A percentile compares a stretch with the other conserved stretches of the same genome.
Evolutionary conservation across 2,113 vertebrate species (phyloP).

Genomic region (Siphamia tubifer): DNA sequence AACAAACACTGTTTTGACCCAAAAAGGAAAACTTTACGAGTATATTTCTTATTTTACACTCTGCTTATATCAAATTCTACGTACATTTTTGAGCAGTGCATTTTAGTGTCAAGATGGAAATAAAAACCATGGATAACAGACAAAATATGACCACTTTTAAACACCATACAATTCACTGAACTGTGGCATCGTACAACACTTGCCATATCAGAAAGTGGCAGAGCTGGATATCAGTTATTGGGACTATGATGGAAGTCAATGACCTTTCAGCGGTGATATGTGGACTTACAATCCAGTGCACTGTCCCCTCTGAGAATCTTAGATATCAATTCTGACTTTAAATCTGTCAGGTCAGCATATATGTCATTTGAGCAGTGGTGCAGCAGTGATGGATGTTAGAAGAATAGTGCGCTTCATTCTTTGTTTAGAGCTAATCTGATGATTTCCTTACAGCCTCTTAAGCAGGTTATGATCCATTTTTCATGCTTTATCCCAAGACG

Average conservation of each 20-base stretch:
- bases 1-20: background rate
- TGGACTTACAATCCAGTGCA: conserved; percentile 60
- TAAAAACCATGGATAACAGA: conserved; percentile 1
- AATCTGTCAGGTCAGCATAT: conserved; percentile 68
- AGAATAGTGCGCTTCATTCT: conserved; percentile 18
- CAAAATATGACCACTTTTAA: conserved; percentile 6
- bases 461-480: conserved; percentile 58
- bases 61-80: background rate
- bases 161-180: background rate
- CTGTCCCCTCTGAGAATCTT: conserved; percentile 64
- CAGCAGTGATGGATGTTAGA: conserved; percentile 55
- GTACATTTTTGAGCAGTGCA: no score
- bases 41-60: background rate
- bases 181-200: background rate
- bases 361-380: conserved; percentile 45
- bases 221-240: conserved; percentile 44
- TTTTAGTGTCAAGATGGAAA: conserved; percentile 6
- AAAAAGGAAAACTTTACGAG: conserved; percentile 7
- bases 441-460: conserved; percentile 49
- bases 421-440: conserved; percentile 63
- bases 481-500: conserved; percentile 33
- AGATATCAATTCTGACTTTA: conserved; percentile 63
- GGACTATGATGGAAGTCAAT: conserved; percentile 52
- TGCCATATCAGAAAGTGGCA: conserved; percentile 24
- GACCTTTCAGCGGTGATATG: conserved; percentile 71